Evolutionary conservation across 2,888 invertebrate genomes (phyloP).

Genomic region (Anthophora plumipes): DNA sequence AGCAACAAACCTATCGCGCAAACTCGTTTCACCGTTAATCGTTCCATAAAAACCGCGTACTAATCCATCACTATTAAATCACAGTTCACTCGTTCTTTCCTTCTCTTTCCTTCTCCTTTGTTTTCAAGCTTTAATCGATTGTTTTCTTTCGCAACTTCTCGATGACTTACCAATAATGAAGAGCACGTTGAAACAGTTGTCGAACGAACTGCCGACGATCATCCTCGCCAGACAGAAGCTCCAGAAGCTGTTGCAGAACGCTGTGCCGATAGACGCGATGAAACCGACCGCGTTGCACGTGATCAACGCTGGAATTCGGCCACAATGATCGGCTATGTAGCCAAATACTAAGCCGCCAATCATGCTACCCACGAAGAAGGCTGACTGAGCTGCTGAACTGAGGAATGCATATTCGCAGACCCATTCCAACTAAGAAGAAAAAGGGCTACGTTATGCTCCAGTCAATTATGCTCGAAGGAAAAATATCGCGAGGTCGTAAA

Average conservation of each 20-base stretch:
- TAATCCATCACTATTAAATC: background rate
- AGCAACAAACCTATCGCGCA: background rate
- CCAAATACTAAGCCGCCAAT: constrained; percentile 94
- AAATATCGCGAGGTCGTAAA: background rate
- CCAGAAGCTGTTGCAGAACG: constrained; percentile 91
- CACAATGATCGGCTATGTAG: constrained; percentile 94
- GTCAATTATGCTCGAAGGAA: background rate
- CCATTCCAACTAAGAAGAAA: constrained; percentile 90
- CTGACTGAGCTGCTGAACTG: constrained; percentile 92
- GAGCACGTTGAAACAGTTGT: constrained; percentile 96
- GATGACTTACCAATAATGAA: constrained; percentile 92
- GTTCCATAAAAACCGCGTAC: background rate
- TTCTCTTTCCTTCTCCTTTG: too few species aligned
- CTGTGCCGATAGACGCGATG: constrained; percentile 89
- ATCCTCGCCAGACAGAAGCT: constrained; percentile 92
- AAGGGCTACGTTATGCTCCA: background rate
- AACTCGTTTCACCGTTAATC: background rate
- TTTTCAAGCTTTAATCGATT: background rate
- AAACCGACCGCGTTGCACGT: constrained; percentile 92
- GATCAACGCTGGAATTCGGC: constrained; percentile 93
- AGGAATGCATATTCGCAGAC: constrained; percentile 93
- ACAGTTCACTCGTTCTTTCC: too few species aligned
- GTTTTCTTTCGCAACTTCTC: too few species aligned
- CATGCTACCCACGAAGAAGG: constrained; percentile 95
- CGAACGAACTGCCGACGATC: constrained; percentile 94